Evolutionary conservation across 1,140 invertebrate species (phyloP).

Genomic region (Diuraphis noxia): DNA sequence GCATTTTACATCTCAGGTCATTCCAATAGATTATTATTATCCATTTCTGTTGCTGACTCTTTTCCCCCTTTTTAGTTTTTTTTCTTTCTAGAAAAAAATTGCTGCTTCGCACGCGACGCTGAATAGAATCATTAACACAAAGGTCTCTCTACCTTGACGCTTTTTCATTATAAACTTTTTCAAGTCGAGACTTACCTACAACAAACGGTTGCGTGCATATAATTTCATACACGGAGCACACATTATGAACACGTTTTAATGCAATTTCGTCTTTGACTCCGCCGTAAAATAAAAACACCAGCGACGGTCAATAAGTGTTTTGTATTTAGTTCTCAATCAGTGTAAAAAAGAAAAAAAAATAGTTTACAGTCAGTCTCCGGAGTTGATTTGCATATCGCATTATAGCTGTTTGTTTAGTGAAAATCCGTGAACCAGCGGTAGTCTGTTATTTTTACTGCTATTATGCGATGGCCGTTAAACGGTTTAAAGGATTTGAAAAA

Average conservation of each 20-base stretch:
- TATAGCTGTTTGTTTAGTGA: constrained; percentile 28
- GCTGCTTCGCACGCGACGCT: constrained; percentile 39
- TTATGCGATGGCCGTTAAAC: constrained; percentile 33
- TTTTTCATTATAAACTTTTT: constrained; percentile 53
- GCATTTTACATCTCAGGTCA: constrained; percentile 32
- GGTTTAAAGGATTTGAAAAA: constrained; percentile 31
- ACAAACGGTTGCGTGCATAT: constrained; percentile 40
- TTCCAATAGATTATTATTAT: constrained; percentile 35
- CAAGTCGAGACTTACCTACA: neutral
- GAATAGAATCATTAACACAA: constrained; percentile 53
- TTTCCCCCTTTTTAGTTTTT: constrained; percentile 6
- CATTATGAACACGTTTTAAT: constrained; percentile 30
- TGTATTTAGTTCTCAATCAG: neutral
- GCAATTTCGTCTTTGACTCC: constrained; percentile 7
- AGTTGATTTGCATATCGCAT: constrained; percentile 37
- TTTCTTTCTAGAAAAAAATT: constrained; percentile 14
- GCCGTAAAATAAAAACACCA: neutral
- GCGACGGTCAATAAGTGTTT: constrained; percentile 32
- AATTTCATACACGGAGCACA: constrained; percentile 1
- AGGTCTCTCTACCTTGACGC: constrained; percentile 27
- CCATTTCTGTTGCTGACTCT: neutral
- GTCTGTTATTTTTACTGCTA: constrained; percentile 37
- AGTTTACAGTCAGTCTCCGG: neutral
- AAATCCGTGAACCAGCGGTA: neutral
- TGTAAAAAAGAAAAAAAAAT: neutral